These are phyloP conservation scores for Campodea augens DNA, from an alignment of 1,140 invertebrate species.

Conservation along the genomic window DNA sequence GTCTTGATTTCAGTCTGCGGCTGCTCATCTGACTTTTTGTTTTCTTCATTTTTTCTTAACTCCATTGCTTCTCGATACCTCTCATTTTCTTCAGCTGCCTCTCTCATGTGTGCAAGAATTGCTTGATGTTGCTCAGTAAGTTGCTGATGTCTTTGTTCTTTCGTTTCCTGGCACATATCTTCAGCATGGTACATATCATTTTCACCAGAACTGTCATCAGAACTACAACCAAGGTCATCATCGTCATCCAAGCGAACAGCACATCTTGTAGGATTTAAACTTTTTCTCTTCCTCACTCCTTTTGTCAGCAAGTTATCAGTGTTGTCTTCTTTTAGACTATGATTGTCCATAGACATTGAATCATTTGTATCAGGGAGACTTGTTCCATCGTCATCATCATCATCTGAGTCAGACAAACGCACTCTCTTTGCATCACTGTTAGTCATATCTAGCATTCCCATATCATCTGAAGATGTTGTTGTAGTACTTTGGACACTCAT, in stretches of 20 bases:
- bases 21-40: too few species aligned
- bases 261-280: constrained; percentile 72
- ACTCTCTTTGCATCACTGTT: constrained; percentile 27
- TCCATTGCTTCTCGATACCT: too few species aligned
- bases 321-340: constrained; percentile 30
- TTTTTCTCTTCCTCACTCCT: constrained; percentile 58
- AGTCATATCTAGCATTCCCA: neutral
- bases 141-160: constrained; percentile 5
- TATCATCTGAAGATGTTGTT: constrained; percentile 21
- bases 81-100: too few species aligned
- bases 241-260: constrained; percentile 30
- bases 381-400: constrained; percentile 36
- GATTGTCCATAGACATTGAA: constrained; percentile 34
- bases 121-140: neutral
- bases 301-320: constrained; percentile 19
- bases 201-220: constrained; percentile 41
- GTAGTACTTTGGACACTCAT: constrained; percentile 16
- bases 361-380: constrained; percentile 55
- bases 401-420: constrained; percentile 36
- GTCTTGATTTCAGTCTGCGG: too few species aligned
- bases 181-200: constrained; percentile 33
- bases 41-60: neutral
- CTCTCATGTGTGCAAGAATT: neutral
- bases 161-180: constrained; percentile 4
- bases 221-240: constrained; percentile 38